phyloP scores from a whole-genome alignment of 2,888 invertebrate species.

The Agonopterix alstromeriana region DNA sequence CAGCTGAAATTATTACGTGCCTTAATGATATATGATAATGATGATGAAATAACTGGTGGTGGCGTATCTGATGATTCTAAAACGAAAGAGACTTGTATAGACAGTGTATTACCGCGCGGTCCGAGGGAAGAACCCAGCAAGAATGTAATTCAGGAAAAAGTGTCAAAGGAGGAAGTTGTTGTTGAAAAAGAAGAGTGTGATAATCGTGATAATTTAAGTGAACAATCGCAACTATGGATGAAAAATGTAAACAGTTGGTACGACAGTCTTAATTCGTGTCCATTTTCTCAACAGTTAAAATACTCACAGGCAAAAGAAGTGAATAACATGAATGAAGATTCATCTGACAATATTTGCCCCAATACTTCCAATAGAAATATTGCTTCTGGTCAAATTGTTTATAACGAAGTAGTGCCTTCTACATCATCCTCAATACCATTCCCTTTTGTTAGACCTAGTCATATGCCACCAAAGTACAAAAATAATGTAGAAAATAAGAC shows the following conservation, averaged over 20 bases:
- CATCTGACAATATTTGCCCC: no score
- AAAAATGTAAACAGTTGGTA: slow-evolving; percentile 34
- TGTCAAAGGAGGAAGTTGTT: not conserved
- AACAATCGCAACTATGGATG: slow-evolving; percentile 12
- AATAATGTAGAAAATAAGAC: no score
- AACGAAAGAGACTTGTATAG: no score
- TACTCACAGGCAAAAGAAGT: no score
- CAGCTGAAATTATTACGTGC: slow-evolving; percentile 29
- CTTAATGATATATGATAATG: slow-evolving; percentile 11
- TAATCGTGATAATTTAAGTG: not conserved
- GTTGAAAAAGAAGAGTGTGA: not conserved
- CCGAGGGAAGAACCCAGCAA: slow-evolving; percentile 7
- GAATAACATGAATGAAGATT: no score
- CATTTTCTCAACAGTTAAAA: no score
- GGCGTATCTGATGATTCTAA: slow-evolving; percentile 6
- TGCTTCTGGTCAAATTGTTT: no score
- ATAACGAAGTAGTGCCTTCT: no score
- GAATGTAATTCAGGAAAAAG: not conserved
- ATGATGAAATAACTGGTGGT: slow-evolving; percentile 18
- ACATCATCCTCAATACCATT: no score
- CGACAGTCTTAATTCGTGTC: slow-evolving; percentile 5
- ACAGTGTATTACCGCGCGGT: slow-evolving; percentile 24
- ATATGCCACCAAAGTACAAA: not conserved
- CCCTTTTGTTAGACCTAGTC: not conserved
- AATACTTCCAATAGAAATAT: no score